A percentile compares a stretch with the other conserved stretches of the same genome.
phyloP scores from a whole-genome alignment of 2,797 vertebrate genomes.

The Toxotes lorentzi region DNA sequence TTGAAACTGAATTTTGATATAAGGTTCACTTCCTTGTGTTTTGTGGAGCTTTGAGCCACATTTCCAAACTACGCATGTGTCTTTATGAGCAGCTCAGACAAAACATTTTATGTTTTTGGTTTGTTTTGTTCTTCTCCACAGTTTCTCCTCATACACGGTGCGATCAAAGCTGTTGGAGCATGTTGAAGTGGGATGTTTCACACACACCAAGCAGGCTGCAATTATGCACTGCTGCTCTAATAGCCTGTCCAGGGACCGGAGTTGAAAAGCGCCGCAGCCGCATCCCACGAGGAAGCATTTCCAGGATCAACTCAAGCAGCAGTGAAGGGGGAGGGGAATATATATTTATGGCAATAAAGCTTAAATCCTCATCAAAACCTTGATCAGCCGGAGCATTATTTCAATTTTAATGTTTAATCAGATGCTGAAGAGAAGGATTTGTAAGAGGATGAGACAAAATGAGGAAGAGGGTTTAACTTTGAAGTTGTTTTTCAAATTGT shows the following conservation, averaged over 20 bases:
- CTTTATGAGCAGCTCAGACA: not conserved
- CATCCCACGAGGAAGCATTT: conserved; percentile 38
- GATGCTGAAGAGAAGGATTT: not conserved
- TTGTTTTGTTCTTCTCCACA: too few species aligned
- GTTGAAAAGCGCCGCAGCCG: conserved; percentile 19
- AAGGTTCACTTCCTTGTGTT: not conserved
- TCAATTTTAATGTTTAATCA: not conserved
- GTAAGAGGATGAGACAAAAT: too few species aligned
- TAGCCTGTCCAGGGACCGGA: conserved; percentile 63
- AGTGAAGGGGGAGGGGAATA: conserved; percentile 2
- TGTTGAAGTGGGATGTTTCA: conserved; percentile 30
- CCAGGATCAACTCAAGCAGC: conserved; percentile 31
- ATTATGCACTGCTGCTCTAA: conserved; percentile 61
- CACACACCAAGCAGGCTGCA: conserved; percentile 37
- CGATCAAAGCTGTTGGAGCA: conserved; percentile 19
- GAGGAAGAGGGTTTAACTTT: too few species aligned
- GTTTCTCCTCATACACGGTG: not conserved
- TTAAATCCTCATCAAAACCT: conserved; percentile 1
- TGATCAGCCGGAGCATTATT: not conserved
- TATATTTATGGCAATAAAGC: conserved; percentile 15
- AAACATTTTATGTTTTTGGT: not conserved
- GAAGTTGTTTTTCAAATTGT: not conserved
- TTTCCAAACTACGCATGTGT: not conserved
- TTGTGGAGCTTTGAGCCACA: not conserved
- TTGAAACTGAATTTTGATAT: too few species aligned